Percentiles rank a stretch among this genome's conserved stretches.
Conservation (phyloP, 2,797 vertebrate species). For the Oreochromis grahami region DNA sequence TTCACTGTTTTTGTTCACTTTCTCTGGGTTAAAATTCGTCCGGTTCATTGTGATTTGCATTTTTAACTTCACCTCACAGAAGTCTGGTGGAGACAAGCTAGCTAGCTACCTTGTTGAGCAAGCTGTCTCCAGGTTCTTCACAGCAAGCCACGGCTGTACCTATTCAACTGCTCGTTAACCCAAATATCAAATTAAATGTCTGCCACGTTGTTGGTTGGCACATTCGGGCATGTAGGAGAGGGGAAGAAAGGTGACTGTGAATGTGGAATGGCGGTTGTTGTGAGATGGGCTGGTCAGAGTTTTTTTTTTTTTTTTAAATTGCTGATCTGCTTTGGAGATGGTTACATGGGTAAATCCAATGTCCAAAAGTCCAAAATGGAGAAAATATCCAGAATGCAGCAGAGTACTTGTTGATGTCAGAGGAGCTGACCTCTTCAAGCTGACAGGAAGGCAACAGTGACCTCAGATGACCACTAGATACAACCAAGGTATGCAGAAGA, state of each 20-base stretch:
- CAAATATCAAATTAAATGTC: fast-evolving
- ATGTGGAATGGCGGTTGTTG: not conserved
- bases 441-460: not conserved
- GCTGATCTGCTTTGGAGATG: not conserved
- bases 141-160: not conserved
- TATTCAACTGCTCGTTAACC: not conserved
- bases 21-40: not conserved
- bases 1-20: not conserved
- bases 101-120: no score
- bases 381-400: not conserved
- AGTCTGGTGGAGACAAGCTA: no score
- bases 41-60: not conserved
- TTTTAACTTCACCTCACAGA: not conserved
- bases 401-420: not conserved
- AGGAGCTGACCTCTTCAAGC: not conserved
- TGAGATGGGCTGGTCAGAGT: not conserved
- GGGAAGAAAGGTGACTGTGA: not conserved
- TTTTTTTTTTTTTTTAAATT: not conserved
- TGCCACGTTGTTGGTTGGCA: not conserved
- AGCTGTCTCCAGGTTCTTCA: not conserved
- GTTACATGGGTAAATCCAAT: fast-evolving
- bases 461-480: not conserved
- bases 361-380: not conserved
- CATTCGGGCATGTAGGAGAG: fast-evolving
- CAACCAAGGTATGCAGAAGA: not conserved